Evolutionary conservation across 2,888 invertebrate species (phyloP).

Genomic region (Apantesis nais): DNA sequence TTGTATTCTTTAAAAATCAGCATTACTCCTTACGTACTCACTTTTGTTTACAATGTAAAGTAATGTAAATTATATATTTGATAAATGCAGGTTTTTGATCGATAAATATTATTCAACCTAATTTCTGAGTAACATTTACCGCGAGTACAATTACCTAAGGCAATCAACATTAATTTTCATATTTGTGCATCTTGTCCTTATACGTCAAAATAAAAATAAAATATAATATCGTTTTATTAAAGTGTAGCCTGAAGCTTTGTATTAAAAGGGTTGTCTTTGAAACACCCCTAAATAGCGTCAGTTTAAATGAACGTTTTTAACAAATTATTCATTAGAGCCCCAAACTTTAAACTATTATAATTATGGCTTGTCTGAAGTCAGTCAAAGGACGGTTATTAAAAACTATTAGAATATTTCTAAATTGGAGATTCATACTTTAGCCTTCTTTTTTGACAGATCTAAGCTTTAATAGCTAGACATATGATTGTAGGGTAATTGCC

Average conservation of each 20-base stretch:
- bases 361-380: slow-evolving; percentile 77
- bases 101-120: slow-evolving; percentile 39
- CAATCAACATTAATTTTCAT: slow-evolving; percentile 31
- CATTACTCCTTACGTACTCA: neutral
- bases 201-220: slow-evolving; percentile 36
- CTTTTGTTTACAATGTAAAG: slow-evolving; percentile 15
- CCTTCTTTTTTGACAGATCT: slow-evolving; percentile 62
- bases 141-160: slow-evolving; percentile 33
- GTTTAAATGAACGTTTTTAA: slow-evolving; percentile 16
- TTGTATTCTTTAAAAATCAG: neutral
- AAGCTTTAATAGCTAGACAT: slow-evolving; percentile 77
- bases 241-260: slow-evolving; percentile 35
- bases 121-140: slow-evolving; percentile 29
- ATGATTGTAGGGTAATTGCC: slow-evolving; percentile 70
- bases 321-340: slow-evolving; percentile 47
- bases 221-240: slow-evolving; percentile 33
- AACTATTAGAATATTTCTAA: slow-evolving; percentile 79
- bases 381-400: slow-evolving; percentile 78
- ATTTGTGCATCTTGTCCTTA: slow-evolving; percentile 32
- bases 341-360: slow-evolving; percentile 65
- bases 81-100: slow-evolving; percentile 29
- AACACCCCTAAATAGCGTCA: slow-evolving; percentile 39
- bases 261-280: slow-evolving; percentile 32
- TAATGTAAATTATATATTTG: slow-evolving; percentile 23
- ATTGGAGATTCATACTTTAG: slow-evolving; percentile 62